Evolutionary conservation across 2,888 invertebrate genomes (phyloP).

Genomic region (Julus scandinavius): DNA sequence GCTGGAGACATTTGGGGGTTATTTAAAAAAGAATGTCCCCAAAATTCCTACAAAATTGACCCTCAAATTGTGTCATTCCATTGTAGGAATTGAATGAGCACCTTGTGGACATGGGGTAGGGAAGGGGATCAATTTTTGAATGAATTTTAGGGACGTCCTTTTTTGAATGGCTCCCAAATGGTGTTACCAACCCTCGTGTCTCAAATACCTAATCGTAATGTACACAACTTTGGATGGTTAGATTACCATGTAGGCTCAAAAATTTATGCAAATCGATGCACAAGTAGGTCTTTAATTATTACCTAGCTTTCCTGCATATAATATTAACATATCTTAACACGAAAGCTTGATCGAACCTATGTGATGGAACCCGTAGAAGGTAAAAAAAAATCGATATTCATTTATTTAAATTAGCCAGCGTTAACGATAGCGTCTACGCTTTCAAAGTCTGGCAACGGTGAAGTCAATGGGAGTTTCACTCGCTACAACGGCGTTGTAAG

Average conservation of each 20-base stretch:
- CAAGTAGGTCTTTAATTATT: background rate
- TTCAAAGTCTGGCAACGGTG: background rate
- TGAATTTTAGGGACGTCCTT: too few species aligned
- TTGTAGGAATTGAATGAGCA: too few species aligned
- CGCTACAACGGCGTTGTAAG: background rate
- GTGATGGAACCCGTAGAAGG: background rate
- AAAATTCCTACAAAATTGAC: too few species aligned
- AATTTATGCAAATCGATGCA: conserved; percentile 22
- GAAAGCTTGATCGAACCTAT: background rate
- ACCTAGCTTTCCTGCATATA: background rate
- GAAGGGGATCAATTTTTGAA: too few species aligned
- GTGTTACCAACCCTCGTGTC: too few species aligned
- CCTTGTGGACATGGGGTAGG: too few species aligned
- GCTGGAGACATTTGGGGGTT: too few species aligned
- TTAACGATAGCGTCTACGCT: background rate
- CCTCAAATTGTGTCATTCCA: too few species aligned
- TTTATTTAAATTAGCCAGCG: conserved; percentile 30
- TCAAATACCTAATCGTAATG: too few species aligned
- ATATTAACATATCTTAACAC: background rate
- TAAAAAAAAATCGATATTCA: conserved; percentile 31
- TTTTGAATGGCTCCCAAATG: too few species aligned
- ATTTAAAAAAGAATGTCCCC: too few species aligned
- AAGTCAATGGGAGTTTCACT: background rate
- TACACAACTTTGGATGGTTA: background rate
- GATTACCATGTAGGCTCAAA: background rate